Base-by-base conservation (phyloP, 53 echinoderm and acorn worm species). In the Henricia sp. region DNA sequence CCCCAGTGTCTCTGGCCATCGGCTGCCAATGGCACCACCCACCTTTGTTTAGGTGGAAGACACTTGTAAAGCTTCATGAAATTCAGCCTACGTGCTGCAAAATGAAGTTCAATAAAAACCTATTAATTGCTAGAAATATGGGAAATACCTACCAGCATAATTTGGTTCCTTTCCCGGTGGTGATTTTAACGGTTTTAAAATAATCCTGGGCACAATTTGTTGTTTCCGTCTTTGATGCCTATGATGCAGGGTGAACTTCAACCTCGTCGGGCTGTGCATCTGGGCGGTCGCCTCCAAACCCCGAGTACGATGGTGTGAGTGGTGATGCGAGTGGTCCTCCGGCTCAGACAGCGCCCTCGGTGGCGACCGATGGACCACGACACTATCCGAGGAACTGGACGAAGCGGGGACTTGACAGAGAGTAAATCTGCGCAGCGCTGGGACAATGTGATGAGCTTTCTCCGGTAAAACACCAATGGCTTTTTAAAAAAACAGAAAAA, bases 121-220 rank as follows among this genome's bases (percentile, higher is more conserved):
- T n/a, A n/a, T n/a, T n/a, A n/a, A n/a, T n/a, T n/a, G n/a, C n/a
- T n/a, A n/a, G n/a, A n/a, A n/a, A n/a, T n/a, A n/a, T n/a, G n/a
- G n/a, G n/a, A n/a, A n/a, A n/a, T n/a, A n/a, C 60, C 64, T 80
- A 80, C 80, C 80, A 17, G 80, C 80, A 80, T 80, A 80, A 44
- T 80, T 80, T 0, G 80, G 80, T 32, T 80, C 64, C 33, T 80
- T 80, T 46, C 85, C 72, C 3, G 85, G 44, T 6, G 96, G 96
- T 26, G 96, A 93, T 64, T 96, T 96, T 12, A 96, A 67, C 0
- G 96, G 96, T 62, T 96, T 96, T 13, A 96, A 83, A 52, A 96
- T 96, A 28, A 96, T 96, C 54, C 96, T 51, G 1, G 93, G 93
- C 23, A 93, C 85, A 32, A 95, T 90, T 30, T 89, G 72, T 25